phyloP scores from a whole-genome alignment of 2,113 vertebrate genomes.

The Ivindomyrus marchei region DNA sequence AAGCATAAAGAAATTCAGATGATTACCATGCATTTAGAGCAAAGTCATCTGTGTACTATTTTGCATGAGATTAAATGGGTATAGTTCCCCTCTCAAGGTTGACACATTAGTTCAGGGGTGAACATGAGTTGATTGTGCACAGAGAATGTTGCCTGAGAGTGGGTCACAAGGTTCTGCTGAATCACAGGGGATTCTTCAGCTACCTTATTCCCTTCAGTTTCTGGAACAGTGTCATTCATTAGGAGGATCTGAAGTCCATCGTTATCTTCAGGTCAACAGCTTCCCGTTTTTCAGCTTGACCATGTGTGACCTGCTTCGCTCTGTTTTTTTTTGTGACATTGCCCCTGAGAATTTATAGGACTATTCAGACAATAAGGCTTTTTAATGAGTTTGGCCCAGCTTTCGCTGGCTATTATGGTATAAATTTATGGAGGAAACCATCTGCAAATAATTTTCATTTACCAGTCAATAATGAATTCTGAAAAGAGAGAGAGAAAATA shows the following conservation, averaged over 20 bases:
- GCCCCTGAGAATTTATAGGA: background rate
- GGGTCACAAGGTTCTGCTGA: background rate
- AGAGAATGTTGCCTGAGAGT: background rate
- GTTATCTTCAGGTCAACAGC: background rate
- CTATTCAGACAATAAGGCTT: background rate
- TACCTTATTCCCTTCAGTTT: background rate
- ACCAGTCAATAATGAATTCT: background rate
- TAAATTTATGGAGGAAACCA: background rate
- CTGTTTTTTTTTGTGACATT: background rate
- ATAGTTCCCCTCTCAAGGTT: background rate
- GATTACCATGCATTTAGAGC: background rate
- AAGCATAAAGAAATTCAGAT: background rate
- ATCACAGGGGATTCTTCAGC: background rate
- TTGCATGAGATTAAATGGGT: background rate
- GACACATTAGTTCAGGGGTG: background rate
- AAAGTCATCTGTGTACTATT: background rate
- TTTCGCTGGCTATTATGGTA: background rate
- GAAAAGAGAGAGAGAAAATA: background rate
- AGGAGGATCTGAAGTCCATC: background rate
- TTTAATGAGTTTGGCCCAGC: background rate
- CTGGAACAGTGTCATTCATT: background rate
- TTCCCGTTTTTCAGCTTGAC: background rate
- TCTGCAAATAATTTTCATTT: slow-evolving; percentile 5
- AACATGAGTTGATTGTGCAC: background rate
- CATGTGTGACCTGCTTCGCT: background rate